Conservation (phyloP, 2,113 vertebrate species). For the Chaetops frenatus region DNA sequence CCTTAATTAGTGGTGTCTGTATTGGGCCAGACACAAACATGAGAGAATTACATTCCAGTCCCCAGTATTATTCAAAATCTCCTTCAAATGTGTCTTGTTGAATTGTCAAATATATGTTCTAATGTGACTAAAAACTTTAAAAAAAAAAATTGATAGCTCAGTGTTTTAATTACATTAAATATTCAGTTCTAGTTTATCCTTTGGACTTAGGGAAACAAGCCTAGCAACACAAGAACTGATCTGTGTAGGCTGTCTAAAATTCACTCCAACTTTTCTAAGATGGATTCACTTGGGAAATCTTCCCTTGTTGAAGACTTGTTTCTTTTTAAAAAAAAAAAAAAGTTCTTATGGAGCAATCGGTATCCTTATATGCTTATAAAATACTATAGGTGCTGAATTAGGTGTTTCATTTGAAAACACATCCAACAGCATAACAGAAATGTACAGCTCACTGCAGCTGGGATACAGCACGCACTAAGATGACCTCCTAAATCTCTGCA, state of each 20-base stretch:
- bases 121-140: not conserved
- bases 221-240: not conserved
- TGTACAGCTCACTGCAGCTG: not conserved
- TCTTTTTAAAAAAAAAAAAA: not conserved
- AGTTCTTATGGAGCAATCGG: not conserved
- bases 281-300: not conserved
- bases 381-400: not conserved
- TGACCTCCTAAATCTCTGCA: not conserved
- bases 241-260: not conserved
- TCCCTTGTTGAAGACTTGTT: not conserved
- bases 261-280: not conserved
- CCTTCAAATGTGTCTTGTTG: not conserved
- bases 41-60: not conserved
- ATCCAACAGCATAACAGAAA: not conserved
- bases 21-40: conserved; percentile 9
- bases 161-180: not conserved
- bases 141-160: not conserved
- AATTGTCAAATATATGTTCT: not conserved
- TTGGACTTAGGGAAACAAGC: not conserved
- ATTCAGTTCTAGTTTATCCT: not conserved
- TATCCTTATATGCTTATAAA: not conserved
- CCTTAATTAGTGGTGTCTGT: conserved; percentile 1
- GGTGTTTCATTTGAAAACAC: not conserved
- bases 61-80: not conserved
- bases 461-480: not conserved